phyloP scores from a whole-genome alignment of 2,113 vertebrate species.

The Ophiodon elongatus region DNA sequence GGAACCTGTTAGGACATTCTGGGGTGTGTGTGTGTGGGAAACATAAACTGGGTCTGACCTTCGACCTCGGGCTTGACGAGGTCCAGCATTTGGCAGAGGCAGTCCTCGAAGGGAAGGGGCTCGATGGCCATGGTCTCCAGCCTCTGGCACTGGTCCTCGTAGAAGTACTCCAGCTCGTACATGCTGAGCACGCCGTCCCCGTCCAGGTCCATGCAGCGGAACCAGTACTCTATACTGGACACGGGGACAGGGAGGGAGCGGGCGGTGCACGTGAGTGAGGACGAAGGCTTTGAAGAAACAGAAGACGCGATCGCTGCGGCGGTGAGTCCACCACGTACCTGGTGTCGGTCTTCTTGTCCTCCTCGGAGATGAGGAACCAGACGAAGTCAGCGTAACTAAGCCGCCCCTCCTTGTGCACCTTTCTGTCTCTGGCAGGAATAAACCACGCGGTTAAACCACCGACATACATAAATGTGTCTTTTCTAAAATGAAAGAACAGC shows the following conservation, averaged over 20 bases:
- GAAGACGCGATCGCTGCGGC: not conserved
- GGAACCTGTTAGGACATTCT: not conserved
- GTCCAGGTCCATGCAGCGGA: slow-evolving; percentile 98
- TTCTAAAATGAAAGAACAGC: not conserved
- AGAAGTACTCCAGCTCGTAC: slow-evolving; percentile 96
- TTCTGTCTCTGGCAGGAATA: slow-evolving; percentile 82
- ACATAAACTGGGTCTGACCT: slow-evolving; percentile 81
- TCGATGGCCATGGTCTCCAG: slow-evolving; percentile 93
- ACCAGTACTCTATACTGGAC: slow-evolving; percentile 97
- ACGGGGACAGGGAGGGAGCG: not conserved
- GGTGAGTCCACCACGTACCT: slow-evolving; percentile 81
- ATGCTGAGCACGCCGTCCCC: slow-evolving; percentile 94
- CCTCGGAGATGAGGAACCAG: slow-evolving; percentile 97
- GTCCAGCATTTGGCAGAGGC: slow-evolving; percentile 97
- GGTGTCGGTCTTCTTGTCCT: slow-evolving; percentile 94
- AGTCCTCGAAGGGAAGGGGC: slow-evolving; percentile 95
- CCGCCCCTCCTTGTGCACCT: slow-evolving; percentile 86
- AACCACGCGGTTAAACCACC: not conserved
- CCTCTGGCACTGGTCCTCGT: slow-evolving; percentile 94
- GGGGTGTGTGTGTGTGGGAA: not conserved
- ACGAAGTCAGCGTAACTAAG: slow-evolving; percentile 95
- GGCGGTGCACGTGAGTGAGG: not conserved
- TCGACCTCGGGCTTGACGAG: slow-evolving; percentile 90
- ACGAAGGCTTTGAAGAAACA: not conserved
- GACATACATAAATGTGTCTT: not conserved